These are phyloP conservation scores for Coracias cyanogaster DNA, from an alignment of 2,797 vertebrate species.

Conservation along the genomic window DNA sequence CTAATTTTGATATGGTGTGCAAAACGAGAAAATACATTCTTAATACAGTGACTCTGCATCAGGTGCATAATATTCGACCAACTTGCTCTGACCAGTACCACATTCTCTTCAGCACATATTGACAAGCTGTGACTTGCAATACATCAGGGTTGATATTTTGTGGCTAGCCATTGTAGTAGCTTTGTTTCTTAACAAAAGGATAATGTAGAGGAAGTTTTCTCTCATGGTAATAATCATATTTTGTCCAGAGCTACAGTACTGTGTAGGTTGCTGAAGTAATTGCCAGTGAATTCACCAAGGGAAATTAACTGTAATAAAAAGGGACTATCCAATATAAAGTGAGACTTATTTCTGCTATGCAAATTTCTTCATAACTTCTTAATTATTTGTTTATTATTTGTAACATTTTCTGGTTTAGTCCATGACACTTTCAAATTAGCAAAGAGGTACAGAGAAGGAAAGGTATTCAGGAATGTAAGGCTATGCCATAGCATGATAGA, in stretches of 20 bases:
- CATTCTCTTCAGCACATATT: background rate
- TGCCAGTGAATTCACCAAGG: background rate
- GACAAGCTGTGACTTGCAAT: background rate
- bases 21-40: background rate
- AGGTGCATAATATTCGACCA: background rate
- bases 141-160: background rate
- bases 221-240: background rate
- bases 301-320: background rate
- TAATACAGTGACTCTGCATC: background rate
- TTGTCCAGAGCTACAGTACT: background rate
- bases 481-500: background rate
- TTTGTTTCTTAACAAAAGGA: background rate
- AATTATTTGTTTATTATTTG: background rate
- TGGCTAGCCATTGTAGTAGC: background rate
- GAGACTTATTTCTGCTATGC: background rate
- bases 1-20: rapidly evolving
- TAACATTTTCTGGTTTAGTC: background rate
- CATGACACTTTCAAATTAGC: background rate
- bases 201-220: background rate
- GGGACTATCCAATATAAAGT: background rate
- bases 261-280: background rate
- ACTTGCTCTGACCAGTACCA: background rate
- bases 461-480: background rate
- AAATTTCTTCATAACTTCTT: background rate
- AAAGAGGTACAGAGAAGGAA: background rate